Base-by-base conservation (phyloP, 2,888 invertebrate genomes). In the Meta bourneti region DNA sequence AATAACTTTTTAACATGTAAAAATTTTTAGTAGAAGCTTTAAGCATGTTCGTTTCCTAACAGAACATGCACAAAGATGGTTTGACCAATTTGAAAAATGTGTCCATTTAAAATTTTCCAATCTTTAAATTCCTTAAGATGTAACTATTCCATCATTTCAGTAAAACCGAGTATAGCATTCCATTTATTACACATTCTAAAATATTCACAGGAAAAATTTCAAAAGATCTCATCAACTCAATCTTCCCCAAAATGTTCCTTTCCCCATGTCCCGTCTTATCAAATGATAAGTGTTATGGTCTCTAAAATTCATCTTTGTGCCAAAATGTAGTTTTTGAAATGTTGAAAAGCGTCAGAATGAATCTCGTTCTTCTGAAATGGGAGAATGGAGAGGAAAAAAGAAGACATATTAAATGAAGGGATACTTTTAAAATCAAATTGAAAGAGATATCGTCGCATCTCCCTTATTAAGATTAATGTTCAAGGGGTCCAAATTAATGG, bases 401-500 rank as follows among this genome's bases (percentile, higher is more conserved):
- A 61, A 52, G 48, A 11, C 13, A 54, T 54, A 88, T 81, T 88
- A 88, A 81, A 75, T 88, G 81, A 81, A 81, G 49, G 75, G 72
- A 87, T 88, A 88, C 88, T 88, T 88, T 88, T 75, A 88, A 81
- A 81, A 74, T 81, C 74, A 88, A 81, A 88, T 88, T 81, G 88
- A 88, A 82, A 80, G 88, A 81, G 88, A 88, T 88, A 88, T 81
- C 88, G 11, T 48, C 74, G 69, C 61, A 61, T 81, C 81, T 80
- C 20, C 81, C 69, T 88, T 88, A 88, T 88, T 88, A 88, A 88
- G 88, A 88, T 88, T 88, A 89, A 89, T 89, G 89, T 78, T 54
- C 54, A 16, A 11, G 69, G 71, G 75, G 82, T 52, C 78, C 70
- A 89, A 89, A 89, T 83, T 89, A 89, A 89, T 78, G 78, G 78